phyloP scores from a whole-genome alignment of 2,113 vertebrate species.

The Cranoglanis bouderius region DNA sequence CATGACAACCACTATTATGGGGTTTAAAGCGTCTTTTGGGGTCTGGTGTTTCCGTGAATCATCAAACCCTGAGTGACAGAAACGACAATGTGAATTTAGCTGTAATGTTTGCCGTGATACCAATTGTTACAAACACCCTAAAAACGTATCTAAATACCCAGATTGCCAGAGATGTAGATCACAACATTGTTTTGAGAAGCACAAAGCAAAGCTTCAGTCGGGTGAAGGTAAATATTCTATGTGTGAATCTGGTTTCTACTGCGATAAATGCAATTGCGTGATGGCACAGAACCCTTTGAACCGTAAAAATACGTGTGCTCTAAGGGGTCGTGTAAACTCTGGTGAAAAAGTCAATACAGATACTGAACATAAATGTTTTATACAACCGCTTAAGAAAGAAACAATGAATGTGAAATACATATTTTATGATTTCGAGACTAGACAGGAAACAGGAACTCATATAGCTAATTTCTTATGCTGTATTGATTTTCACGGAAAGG shows the following conservation, averaged over 20 bases:
- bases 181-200: background rate
- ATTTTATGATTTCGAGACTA: background rate
- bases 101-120: background rate
- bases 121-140: background rate
- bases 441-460: background rate
- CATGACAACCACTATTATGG: slow-evolving; percentile 2
- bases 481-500: background rate
- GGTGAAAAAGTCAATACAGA: background rate
- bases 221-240: background rate
- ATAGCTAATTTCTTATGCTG: background rate
- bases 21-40: background rate
- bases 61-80: no score
- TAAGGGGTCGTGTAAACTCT: background rate
- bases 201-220: background rate
- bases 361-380: background rate
- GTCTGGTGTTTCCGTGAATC: rapidly evolving
- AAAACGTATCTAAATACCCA: background rate
- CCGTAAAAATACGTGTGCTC: background rate
- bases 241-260: background rate
- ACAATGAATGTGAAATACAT: no score
- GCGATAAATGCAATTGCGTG: background rate
- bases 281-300: background rate
- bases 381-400: background rate
- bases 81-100: background rate
- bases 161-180: background rate